phyloP scores from a whole-genome alignment of 2,797 vertebrate species.

The Sciurus carolinensis region DNA sequence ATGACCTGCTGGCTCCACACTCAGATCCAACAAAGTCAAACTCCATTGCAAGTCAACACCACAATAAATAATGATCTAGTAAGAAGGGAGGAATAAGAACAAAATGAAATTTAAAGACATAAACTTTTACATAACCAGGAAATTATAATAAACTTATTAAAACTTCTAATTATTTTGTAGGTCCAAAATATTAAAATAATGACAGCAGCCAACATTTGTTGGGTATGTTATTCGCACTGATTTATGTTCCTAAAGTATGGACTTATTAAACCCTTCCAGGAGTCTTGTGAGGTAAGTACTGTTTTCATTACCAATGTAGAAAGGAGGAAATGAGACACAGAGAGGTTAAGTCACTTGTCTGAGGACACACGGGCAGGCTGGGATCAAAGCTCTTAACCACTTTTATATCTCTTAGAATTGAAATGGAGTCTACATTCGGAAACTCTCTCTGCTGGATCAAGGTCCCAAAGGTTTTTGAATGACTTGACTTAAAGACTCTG shows the following conservation, averaged over 20 bases:
- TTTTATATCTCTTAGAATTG: not conserved
- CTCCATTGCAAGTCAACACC: not conserved
- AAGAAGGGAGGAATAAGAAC: not conserved
- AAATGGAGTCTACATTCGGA: not conserved
- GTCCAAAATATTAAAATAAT: not conserved
- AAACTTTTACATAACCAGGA: not conserved
- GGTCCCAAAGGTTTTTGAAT: not conserved
- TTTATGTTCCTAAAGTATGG: not conserved
- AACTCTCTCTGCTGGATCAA: not conserved
- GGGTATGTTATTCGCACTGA: not conserved
- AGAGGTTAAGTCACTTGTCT: not conserved
- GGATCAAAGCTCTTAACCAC: not conserved
- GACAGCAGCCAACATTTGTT: not conserved
- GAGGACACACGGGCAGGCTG: not conserved
- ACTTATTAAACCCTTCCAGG: not conserved
- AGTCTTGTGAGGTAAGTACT: not conserved
- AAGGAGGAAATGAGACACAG: not conserved
- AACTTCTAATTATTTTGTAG: not conserved
- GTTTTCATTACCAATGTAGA: not conserved
- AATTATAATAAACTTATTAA: not conserved
- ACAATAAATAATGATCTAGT: not conserved
- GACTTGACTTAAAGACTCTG: not conserved
- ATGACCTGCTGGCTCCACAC: not conserved
- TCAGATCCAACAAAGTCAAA: not conserved
- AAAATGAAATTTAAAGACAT: slow-evolving; percentile 4